A percentile compares a stretch with the other conserved stretches of the same genome.
Evolutionary conservation across 2,113 vertebrate species (phyloP).

Genomic region (Gulo gulo): DNA sequence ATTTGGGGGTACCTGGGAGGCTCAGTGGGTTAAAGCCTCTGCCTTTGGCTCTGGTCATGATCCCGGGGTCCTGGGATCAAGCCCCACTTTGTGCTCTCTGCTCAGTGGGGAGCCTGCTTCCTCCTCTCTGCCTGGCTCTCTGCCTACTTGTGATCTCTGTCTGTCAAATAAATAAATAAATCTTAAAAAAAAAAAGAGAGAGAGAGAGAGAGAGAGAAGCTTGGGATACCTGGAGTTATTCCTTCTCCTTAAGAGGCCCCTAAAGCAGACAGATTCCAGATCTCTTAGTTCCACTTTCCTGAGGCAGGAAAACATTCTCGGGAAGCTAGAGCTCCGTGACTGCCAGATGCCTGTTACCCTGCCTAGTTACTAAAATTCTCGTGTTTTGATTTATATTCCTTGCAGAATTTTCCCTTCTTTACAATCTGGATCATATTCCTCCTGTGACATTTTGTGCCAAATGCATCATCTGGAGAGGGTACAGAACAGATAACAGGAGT

Average conservation of each 20-base stretch:
- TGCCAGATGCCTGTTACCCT: slow-evolving; percentile 1
- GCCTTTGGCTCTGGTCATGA: no score
- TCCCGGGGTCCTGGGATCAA: no score
- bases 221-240: background rate
- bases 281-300: background rate
- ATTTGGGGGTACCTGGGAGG: background rate
- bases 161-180: no score
- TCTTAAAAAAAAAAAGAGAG: no score
- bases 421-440: background rate
- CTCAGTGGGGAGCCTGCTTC: no score
- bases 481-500: background rate
- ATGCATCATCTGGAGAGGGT: background rate
- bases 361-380: background rate
- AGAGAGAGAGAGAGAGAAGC: no score
- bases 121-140: no score
- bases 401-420: slow-evolving; percentile 33
- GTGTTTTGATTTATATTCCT: slow-evolving; percentile 11
- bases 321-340: background rate
- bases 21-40: no score
- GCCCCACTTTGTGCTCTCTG: no score
- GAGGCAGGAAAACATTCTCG: background rate
- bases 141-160: no score
- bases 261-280: background rate
- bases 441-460: background rate
- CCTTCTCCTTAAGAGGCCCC: background rate